Percentiles rank a stretch among this genome's conserved stretches.
Evolutionary conservation across 2,888 invertebrate species (phyloP).

Genomic region (Patella caerulea): DNA sequence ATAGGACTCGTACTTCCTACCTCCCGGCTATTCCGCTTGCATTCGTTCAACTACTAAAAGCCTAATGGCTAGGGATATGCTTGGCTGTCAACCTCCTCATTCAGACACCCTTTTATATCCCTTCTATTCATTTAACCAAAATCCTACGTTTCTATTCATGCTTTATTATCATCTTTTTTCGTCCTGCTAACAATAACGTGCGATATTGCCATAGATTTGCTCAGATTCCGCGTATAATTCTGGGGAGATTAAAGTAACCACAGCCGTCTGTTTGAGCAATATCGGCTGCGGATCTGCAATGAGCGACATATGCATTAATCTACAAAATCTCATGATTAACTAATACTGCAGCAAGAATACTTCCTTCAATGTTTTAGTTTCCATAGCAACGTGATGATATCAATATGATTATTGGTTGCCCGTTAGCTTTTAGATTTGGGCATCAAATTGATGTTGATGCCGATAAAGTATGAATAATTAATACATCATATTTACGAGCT

Average conservation of each 20-base stretch:
- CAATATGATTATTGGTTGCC: neutral
- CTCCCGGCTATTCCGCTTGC: neutral
- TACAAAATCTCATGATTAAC: neutral
- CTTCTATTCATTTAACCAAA: neutral
- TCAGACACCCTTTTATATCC: neutral
- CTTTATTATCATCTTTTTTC: neutral
- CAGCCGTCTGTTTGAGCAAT: neutral
- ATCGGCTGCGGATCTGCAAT: neutral
- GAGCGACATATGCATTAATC: neutral
- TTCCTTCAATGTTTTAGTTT: conserved; percentile 1
- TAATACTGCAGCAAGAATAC: neutral
- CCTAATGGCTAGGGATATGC: neutral
- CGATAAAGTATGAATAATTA: neutral
- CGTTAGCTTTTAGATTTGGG: too few species aligned
- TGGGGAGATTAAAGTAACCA: neutral
- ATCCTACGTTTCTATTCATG: neutral
- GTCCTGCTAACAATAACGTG: neutral
- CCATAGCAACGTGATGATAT: conserved; percentile 1
- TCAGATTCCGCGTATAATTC: neutral
- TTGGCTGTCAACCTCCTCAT: neutral
- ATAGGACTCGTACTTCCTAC: neutral
- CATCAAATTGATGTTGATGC: neutral
- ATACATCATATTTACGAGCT: neutral
- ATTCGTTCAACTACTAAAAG: neutral
- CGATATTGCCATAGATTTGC: neutral